phyloP scores from a whole-genome alignment of 2,797 vertebrate genomes.

The Margarornis squamiger region DNA sequence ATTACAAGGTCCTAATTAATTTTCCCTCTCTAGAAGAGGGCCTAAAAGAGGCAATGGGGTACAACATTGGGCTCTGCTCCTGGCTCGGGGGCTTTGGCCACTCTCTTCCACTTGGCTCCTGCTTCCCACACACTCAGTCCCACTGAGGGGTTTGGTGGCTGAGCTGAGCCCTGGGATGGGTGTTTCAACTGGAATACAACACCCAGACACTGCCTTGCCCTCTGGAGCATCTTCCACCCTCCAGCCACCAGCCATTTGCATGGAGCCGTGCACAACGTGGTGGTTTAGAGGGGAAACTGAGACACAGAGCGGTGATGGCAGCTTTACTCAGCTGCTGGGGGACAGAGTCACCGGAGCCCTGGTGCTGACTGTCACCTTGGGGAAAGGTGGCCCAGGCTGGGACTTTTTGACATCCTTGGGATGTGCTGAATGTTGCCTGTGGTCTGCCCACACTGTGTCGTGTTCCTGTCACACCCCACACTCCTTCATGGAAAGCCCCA shows the following conservation, averaged over 20 bases:
- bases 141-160: neutral
- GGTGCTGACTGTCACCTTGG: neutral
- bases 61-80: neutral
- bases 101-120: fast-evolving
- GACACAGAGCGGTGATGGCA: neutral
- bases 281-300: slow-evolving; percentile 17
- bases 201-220: neutral
- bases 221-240: neutral
- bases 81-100: fast-evolving
- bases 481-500: neutral
- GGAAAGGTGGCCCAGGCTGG: neutral
- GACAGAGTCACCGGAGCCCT: neutral
- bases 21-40: neutral
- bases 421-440: neutral
- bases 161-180: neutral
- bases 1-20: slow-evolving; percentile 41
- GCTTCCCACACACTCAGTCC: neutral
- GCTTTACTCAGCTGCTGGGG: slow-evolving; percentile 31
- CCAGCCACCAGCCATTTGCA: neutral
- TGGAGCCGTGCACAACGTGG: neutral
- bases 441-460: neutral
- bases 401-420: neutral
- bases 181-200: neutral
- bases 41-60: neutral
- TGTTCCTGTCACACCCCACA: fast-evolving